Conservation (phyloP, 1,140 invertebrate species). For the Coelopa frigida region DNA sequence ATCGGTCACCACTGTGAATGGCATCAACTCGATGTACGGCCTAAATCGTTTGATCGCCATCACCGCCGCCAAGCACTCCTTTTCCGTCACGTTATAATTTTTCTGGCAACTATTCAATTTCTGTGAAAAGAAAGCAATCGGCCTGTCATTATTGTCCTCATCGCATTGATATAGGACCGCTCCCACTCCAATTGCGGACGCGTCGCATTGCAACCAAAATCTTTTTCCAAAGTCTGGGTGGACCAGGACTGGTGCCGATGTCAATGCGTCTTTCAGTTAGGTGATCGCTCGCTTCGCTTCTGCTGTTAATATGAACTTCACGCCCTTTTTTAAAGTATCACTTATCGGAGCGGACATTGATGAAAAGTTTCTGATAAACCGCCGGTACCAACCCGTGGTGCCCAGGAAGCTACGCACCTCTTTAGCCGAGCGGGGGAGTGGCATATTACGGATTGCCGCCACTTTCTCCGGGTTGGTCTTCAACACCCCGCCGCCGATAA, state of each 20-base stretch:
- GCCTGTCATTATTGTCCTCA: conserved; percentile 4
- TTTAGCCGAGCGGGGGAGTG: conserved; percentile 17
- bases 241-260: conserved; percentile 20
- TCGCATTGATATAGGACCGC: conserved; percentile 14
- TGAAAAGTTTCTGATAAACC: conserved; percentile 36
- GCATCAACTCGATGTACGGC: not conserved
- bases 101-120: conserved; percentile 6
- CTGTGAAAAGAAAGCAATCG: conserved; percentile 12
- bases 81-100: conserved; percentile 9
- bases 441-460: conserved; percentile 12
- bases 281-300: conserved; percentile 1
- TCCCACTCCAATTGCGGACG: conserved; percentile 15
- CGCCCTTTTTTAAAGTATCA: not conserved
- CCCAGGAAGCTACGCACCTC: conserved; percentile 45
- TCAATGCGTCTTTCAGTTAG: conserved; percentile 8
- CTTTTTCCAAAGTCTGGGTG: conserved; percentile 22
- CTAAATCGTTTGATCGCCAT: conserved; percentile 2
- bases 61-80: conserved; percentile 11
- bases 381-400: conserved; percentile 39
- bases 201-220: conserved; percentile 17
- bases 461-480: conserved; percentile 31
- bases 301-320: conserved; percentile 1
- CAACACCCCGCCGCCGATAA: conserved; percentile 29
- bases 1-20: conserved; percentile 5
- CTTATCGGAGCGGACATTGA: conserved; percentile 25